These are phyloP conservation scores for Schizaphis graminum DNA, from an alignment of 2,888 invertebrate species.

Conservation along the genomic window DNA sequence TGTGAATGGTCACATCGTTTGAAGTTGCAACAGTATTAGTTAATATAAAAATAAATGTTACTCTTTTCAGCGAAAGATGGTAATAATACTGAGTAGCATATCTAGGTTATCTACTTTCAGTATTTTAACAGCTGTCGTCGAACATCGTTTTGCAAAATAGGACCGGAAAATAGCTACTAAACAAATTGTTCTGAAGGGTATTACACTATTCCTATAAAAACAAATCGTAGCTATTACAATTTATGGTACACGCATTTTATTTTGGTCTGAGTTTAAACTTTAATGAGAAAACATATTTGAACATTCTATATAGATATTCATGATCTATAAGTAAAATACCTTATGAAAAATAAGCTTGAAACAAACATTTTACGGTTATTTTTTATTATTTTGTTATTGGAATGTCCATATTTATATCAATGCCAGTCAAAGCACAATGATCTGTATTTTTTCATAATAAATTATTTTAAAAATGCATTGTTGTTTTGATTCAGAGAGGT, in stretches of 20 bases:
- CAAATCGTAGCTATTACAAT: constrained; percentile 10
- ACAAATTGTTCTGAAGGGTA: constrained; percentile 48
- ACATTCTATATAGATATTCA: not conserved
- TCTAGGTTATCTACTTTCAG: not conserved
- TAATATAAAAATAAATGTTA: constrained; percentile 34
- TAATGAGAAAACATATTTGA: constrained; percentile 35
- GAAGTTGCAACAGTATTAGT: not conserved
- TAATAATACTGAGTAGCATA: not conserved
- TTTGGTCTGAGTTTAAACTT: not conserved
- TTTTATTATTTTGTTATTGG: not conserved
- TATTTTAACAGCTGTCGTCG: constrained; percentile 38
- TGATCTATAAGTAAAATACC: not conserved
- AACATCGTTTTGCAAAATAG: constrained; percentile 37
- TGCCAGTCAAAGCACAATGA: constrained; percentile 6
- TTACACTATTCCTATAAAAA: constrained; percentile 41
- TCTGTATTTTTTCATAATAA: not conserved
- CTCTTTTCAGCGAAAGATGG: not conserved
- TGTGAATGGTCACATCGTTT: constrained; percentile 18
- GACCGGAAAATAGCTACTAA: constrained; percentile 38
- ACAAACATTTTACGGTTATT: not conserved
- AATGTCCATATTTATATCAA: not conserved
- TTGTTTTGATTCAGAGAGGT: not conserved
- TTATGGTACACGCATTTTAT: constrained; percentile 42
- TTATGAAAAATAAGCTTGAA: not conserved
- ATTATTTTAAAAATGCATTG: constrained; percentile 21